Evolutionary conservation across 2,113 vertebrate genomes (phyloP).

Genomic region (Nibea albiflora): DNA sequence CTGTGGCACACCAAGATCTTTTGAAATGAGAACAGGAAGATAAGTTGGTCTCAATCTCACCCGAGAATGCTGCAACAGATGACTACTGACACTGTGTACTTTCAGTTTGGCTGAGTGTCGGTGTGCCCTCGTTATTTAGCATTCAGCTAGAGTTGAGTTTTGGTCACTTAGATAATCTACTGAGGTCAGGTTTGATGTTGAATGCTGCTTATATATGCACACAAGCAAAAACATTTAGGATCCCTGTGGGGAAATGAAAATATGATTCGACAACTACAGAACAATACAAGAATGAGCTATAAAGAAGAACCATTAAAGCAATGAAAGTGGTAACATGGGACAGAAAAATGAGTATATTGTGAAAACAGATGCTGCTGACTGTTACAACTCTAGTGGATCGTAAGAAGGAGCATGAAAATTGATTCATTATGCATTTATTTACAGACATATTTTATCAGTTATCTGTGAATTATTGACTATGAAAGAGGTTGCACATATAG

Average conservation of each 20-base stretch:
- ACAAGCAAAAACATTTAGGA: neutral
- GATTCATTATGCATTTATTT: too few relatives aligned
- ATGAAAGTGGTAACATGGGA: neutral
- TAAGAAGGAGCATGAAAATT: too few relatives aligned
- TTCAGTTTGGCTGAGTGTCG: neutral
- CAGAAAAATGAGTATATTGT: neutral
- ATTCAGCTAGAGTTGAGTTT: neutral
- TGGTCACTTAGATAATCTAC: neutral
- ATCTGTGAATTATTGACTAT: too few relatives aligned
- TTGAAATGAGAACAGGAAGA: neutral
- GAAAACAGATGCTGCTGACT: constrained; percentile 8
- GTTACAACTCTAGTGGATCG: neutral
- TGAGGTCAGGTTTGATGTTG: neutral
- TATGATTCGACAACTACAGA: neutral
- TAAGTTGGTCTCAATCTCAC: neutral
- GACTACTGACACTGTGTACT: neutral
- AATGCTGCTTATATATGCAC: neutral
- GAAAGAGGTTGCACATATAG: too few relatives aligned
- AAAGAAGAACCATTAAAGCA: constrained; percentile 2
- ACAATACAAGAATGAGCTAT: neutral
- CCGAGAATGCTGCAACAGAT: neutral
- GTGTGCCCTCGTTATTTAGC: neutral
- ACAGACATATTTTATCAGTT: neutral
- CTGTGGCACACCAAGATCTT: neutral
- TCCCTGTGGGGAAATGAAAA: neutral